Conservation (phyloP, 1,140 invertebrate genomes). For the Sarcophaga peregrina region DNA sequence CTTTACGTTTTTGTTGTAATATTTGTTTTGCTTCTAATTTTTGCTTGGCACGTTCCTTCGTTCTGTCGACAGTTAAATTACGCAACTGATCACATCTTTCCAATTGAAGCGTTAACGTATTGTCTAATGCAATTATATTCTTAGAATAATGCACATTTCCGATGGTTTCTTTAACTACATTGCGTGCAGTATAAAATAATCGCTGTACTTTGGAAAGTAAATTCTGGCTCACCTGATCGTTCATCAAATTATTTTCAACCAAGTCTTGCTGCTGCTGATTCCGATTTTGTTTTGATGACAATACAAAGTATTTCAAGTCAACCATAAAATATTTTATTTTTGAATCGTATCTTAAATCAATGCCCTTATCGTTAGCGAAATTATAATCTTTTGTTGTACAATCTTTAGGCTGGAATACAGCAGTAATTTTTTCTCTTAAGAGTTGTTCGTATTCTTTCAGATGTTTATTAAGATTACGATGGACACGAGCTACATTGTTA, state of each 20-base stretch:
- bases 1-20: slow-evolving; percentile 84
- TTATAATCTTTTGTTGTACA: slow-evolving; percentile 59
- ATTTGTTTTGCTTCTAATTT: slow-evolving; percentile 84
- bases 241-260: not conserved
- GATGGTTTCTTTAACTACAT: slow-evolving; percentile 74
- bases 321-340: slow-evolving; percentile 51
- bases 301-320: slow-evolving; percentile 56
- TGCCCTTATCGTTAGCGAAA: slow-evolving; percentile 56
- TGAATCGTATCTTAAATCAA: slow-evolving; percentile 49
- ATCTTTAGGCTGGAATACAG: slow-evolving; percentile 62
- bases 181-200: slow-evolving; percentile 71
- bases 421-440: slow-evolving; percentile 65
- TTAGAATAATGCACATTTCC: slow-evolving; percentile 70
- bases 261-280: not conserved
- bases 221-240: slow-evolving; percentile 14
- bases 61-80: slow-evolving; percentile 72
- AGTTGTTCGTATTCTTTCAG: slow-evolving; percentile 81
- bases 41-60: slow-evolving; percentile 78
- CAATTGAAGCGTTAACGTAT: slow-evolving; percentile 74
- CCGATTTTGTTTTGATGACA: slow-evolving; percentile 50
- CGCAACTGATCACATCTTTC: slow-evolving; percentile 74
- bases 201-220: slow-evolving; percentile 59
- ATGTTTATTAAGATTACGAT: slow-evolving; percentile 87
- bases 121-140: slow-evolving; percentile 73
- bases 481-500: slow-evolving; percentile 86